phyloP scores from a whole-genome alignment of 2,113 vertebrate genomes.

The Lepus europaeus region DNA sequence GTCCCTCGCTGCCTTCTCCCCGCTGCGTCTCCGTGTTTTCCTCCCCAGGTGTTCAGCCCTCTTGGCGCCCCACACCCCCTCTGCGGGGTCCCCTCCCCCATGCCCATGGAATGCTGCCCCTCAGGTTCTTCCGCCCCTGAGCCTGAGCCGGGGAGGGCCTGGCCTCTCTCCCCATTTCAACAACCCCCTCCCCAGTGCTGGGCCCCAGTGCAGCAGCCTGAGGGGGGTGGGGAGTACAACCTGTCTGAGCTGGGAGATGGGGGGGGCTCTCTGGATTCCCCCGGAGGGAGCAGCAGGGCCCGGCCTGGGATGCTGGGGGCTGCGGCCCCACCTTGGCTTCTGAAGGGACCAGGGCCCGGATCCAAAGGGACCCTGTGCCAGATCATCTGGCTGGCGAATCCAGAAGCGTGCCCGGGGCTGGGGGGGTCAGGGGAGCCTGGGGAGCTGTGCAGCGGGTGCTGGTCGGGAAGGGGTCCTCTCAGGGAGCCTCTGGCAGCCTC shows the following conservation, averaged over 20 bases:
- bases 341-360: slow-evolving; percentile 8
- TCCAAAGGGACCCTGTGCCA: slow-evolving; percentile 16
- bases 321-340: slow-evolving; percentile 49
- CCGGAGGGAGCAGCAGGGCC: background rate
- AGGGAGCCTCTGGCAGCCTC: slow-evolving; percentile 34
- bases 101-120: slow-evolving; percentile 80
- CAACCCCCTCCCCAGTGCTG: background rate
- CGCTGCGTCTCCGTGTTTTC: background rate
- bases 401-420: background rate
- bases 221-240: slow-evolving; percentile 14
- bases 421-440: background rate
- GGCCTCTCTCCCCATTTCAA: slow-evolving; percentile 51
- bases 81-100: background rate
- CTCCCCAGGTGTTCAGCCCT: background rate
- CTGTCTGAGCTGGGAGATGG: slow-evolving; percentile 1
- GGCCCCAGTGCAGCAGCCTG: slow-evolving; percentile 58
- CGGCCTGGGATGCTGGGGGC: slow-evolving; percentile 5
- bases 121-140: slow-evolving; percentile 76
- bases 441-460: background rate
- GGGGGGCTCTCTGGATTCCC: slow-evolving; percentile 40
- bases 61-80: background rate
- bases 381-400: slow-evolving; percentile 20
- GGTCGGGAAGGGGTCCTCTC: background rate
- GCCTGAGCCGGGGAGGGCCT: slow-evolving; percentile 68
- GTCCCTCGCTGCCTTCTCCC: background rate